Conservation (phyloP, 1,140 invertebrate genomes). For the Globodera ellingtonae region DNA sequence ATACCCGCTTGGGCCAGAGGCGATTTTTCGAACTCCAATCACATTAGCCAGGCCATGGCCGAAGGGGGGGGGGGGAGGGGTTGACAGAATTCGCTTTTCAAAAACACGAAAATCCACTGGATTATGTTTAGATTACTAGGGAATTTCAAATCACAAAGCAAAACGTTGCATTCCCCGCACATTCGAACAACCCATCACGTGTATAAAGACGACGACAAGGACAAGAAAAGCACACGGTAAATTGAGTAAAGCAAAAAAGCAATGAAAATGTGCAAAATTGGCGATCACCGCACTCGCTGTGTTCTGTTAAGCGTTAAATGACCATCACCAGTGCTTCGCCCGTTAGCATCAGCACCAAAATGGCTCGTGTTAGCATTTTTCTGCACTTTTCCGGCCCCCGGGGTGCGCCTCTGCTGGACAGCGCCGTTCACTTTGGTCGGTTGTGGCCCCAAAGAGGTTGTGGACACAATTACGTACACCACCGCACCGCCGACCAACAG, state of each 20-base stretch:
- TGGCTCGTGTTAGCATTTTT: not conserved
- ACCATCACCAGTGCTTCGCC: not conserved
- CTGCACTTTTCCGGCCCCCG: not conserved
- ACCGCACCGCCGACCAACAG: slow-evolving; percentile 56
- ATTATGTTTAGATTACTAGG: too few relatives aligned
- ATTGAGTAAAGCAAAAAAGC: not conserved
- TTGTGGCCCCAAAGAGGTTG: not conserved
- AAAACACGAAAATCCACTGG: too few relatives aligned
- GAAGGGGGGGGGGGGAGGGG: too few relatives aligned
- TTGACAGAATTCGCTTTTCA: too few relatives aligned
- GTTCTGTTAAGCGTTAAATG: not conserved
- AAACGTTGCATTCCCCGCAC: too few relatives aligned
- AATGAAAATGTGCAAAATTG: not conserved
- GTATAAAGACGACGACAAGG: too few relatives aligned
- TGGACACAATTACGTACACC: slow-evolving; percentile 56
- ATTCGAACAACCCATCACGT: too few relatives aligned
- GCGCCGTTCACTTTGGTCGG: not conserved
- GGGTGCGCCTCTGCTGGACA: too few relatives aligned
- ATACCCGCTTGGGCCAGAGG: too few relatives aligned
- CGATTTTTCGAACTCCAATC: too few relatives aligned
- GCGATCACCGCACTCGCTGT: not conserved
- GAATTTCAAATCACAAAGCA: too few relatives aligned
- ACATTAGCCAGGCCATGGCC: too few relatives aligned
- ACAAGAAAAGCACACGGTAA: not conserved
- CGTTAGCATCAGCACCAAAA: not conserved